Percentiles rank a stretch among this genome's conserved stretches.
phyloP scores from a whole-genome alignment of 2,113 vertebrate genomes.

The Rhinoptilus africanus region DNA sequence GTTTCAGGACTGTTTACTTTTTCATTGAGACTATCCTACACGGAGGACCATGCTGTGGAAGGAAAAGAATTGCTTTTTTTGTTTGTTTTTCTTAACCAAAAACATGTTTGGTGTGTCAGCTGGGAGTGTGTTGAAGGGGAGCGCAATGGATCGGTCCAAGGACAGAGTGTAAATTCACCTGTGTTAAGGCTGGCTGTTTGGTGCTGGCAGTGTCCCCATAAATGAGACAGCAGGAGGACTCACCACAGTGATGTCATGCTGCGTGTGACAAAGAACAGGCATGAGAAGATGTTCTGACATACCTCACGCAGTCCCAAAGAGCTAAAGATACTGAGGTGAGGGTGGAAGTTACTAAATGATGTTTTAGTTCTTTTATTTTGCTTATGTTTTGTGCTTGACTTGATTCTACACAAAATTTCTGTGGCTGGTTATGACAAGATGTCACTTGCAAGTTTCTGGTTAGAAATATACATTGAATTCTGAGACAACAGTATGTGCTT shows the following conservation, averaged over 20 bases:
- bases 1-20: neutral
- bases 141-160: neutral
- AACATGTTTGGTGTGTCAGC: neutral
- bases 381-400: neutral
- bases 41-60: neutral
- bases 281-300: neutral
- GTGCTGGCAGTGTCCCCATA: neutral
- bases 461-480: neutral
- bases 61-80: neutral
- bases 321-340: neutral
- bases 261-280: neutral
- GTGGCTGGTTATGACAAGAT: neutral
- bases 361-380: neutral
- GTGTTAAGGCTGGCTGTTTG: neutral
- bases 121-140: neutral
- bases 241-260: neutral
- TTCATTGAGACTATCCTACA: neutral
- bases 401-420: neutral
- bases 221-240: neutral
- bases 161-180: neutral
- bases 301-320: neutral
- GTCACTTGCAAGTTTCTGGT: neutral
- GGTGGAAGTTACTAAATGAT: too few relatives aligned
- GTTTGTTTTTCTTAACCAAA: neutral
- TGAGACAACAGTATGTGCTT: too few relatives aligned